These are phyloP conservation scores for Phytoseiulus persimilis DNA, from an alignment of 2,888 invertebrate genomes.

Conservation along the genomic window DNA sequence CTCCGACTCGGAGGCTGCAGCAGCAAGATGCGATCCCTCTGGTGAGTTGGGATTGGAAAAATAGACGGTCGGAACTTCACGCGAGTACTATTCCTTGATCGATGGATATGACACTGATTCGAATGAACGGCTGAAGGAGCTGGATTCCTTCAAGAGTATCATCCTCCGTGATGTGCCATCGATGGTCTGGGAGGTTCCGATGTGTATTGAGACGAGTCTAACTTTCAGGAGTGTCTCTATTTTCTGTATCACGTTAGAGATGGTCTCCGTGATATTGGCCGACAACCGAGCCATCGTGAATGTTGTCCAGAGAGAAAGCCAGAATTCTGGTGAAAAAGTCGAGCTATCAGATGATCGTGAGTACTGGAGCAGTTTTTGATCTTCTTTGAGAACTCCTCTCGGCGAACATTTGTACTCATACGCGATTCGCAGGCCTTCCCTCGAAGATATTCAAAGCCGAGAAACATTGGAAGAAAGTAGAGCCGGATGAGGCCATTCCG, in stretches of 20 bases:
- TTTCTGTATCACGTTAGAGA: background rate
- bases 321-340: background rate
- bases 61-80: too few species aligned
- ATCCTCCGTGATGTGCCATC: too few species aligned
- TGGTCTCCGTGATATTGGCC: background rate
- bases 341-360: background rate
- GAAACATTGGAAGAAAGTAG: conserved; percentile 7
- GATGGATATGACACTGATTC: too few species aligned
- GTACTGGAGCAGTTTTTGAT: background rate
- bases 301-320: background rate
- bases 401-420: too few species aligned
- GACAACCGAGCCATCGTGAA: background rate
- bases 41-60: background rate
- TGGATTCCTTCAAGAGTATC: too few species aligned
- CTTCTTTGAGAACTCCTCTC: background rate
- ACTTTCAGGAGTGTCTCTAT: background rate
- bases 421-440: background rate
- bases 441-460: conserved; percentile 24
- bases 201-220: too few species aligned
- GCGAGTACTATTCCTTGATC: too few species aligned
- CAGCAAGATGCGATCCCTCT: background rate
- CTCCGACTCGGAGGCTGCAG: background rate
- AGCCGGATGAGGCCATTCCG: conserved; percentile 62
- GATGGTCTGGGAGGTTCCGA: too few species aligned
- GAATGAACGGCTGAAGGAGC: too few species aligned